These are phyloP conservation scores for human (Homo sapiens) DNA, from an alignment of 2,113 vertebrate species.

Conservation along the genomic window DNA sequence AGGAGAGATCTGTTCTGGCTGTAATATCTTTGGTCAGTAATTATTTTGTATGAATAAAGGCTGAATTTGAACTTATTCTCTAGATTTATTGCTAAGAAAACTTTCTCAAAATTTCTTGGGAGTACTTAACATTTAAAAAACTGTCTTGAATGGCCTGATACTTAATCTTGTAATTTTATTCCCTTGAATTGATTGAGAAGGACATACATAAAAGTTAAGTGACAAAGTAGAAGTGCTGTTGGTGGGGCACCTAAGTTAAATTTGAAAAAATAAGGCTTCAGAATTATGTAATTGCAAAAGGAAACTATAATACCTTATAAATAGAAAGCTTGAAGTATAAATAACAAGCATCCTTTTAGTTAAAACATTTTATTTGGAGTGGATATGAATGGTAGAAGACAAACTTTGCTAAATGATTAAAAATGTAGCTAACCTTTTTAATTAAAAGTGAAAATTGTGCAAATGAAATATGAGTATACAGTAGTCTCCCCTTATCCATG, in stretches of 20 bases:
- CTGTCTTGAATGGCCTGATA: background rate
- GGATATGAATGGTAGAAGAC: background rate
- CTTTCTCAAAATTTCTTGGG: background rate
- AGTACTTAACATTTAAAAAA: background rate
- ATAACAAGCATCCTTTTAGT: background rate
- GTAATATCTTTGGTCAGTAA: background rate
- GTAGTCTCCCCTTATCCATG: background rate
- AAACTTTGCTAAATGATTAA: background rate
- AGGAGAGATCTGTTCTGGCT: background rate
- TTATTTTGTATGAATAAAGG: background rate
- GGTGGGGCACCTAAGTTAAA: background rate
- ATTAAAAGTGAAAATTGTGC: background rate
- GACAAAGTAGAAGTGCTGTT: background rate
- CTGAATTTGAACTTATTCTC: constrained; percentile 3
- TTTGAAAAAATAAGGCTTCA: background rate
- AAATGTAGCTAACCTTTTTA: background rate
- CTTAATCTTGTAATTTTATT: background rate
- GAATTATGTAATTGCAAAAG: constrained; percentile 11
- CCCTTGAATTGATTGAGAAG: background rate
- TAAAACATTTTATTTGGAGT: background rate
- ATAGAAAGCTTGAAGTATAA: background rate
- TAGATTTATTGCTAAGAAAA: background rate
- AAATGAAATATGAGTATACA: background rate
- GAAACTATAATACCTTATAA: background rate
- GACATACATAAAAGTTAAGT: background rate